Conservation (phyloP, 2,113 vertebrate species). For the Microcebus tavaratra region DNA sequence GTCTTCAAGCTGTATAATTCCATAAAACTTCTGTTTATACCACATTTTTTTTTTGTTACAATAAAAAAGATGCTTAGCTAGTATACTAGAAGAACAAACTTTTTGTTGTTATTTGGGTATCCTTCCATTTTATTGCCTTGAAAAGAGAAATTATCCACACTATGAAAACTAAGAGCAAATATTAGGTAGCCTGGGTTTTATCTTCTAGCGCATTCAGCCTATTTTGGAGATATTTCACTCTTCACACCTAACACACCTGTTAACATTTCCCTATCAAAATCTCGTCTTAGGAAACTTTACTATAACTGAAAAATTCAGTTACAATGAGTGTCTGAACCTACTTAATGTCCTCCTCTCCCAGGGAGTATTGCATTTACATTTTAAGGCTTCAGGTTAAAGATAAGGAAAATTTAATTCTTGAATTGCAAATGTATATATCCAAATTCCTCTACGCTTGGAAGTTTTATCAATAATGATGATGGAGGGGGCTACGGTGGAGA, state of each 20-base stretch:
- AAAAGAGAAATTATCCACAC: background rate
- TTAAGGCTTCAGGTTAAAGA: background rate
- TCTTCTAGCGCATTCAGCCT: background rate
- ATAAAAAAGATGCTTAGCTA: background rate
- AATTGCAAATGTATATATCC: background rate
- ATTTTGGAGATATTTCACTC: background rate
- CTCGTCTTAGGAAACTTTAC: background rate
- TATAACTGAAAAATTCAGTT: background rate
- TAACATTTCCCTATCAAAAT: background rate
- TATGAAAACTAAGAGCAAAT: background rate
- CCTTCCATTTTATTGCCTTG: background rate
- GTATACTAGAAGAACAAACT: background rate
- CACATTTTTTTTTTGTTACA: background rate
- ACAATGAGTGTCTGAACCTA: background rate
- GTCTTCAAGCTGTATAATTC: background rate
- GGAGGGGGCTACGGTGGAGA: background rate
- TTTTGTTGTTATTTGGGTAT: background rate
- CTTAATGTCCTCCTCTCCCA: background rate
- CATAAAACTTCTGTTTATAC: background rate
- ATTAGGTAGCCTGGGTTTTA: background rate
- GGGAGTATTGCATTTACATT: background rate
- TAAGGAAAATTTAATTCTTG: background rate
- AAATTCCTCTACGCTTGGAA: background rate
- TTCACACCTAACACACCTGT: background rate
- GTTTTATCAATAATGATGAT: background rate